Conservation (phyloP, 2,113 vertebrate species). For the Apus apus region DNA sequence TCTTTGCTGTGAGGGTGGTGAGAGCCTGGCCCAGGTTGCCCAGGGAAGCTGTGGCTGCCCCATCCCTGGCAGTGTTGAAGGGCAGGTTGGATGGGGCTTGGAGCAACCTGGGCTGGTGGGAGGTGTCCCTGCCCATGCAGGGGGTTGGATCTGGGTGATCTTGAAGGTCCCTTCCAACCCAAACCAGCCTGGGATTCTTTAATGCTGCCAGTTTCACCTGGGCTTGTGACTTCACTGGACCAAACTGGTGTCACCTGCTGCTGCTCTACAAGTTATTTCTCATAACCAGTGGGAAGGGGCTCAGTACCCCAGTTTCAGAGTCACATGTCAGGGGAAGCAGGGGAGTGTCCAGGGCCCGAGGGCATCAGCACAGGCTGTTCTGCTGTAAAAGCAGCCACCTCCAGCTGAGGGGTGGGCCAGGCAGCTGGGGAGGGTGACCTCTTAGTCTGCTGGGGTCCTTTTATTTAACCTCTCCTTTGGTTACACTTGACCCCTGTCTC, state of each 20-base stretch:
- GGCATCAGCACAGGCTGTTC: neutral
- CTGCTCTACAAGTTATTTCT: neutral
- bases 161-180: no score
- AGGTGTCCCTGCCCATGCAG: no score
- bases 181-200: neutral
- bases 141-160: no score
- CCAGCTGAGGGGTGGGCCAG: neutral
- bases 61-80: no score
- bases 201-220: fast-evolving
- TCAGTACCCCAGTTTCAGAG: neutral
- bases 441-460: neutral
- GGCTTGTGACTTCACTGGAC: fast-evolving
- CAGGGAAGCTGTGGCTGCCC: no score
- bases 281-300: neutral
- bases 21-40: no score
- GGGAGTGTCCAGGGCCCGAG: neutral
- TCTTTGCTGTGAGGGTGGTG: no score
- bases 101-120: no score
- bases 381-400: neutral
- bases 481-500: neutral
- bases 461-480: neutral
- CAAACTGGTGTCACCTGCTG: fast-evolving
- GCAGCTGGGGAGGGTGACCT: neutral
- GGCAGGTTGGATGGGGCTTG: no score
- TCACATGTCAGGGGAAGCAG: neutral